Evolutionary conservation across 2,888 invertebrate genomes (phyloP).

Genomic region (Hypomecis atomaria): DNA sequence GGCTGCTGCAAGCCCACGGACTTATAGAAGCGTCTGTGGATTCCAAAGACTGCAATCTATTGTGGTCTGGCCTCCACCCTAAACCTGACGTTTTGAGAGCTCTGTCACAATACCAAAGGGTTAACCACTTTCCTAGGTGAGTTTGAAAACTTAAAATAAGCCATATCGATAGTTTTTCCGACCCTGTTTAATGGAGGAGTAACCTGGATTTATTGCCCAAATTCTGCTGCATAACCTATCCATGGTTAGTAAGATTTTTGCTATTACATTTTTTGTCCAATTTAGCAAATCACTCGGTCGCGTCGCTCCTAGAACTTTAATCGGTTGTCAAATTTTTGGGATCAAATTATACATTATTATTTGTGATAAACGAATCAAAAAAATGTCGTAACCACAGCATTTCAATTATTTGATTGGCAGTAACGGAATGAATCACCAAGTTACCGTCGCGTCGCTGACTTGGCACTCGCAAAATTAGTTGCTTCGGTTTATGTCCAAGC

Average conservation of each 20-base stretch:
- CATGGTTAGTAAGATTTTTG: background rate
- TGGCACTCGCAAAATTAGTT: no score
- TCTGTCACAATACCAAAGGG: slow-evolving; percentile 94
- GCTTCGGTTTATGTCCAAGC: no score
- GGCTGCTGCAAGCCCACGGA: slow-evolving; percentile 91
- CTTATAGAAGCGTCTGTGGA: slow-evolving; percentile 86
- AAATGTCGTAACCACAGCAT: no score
- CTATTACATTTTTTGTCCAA: no score
- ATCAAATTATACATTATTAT: no score
- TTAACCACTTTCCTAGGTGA: slow-evolving; percentile 97
- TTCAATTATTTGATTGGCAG: no score
- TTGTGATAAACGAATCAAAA: no score
- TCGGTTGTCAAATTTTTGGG: no score
- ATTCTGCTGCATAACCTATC: background rate
- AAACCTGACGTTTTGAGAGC: slow-evolving; percentile 94
- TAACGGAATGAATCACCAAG: no score
- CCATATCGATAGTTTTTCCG: background rate
- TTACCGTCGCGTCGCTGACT: no score
- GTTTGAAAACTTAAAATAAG: slow-evolving; percentile 12
- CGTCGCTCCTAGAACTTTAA: no score
- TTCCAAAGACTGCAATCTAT: slow-evolving; percentile 91
- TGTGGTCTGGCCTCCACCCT: slow-evolving; percentile 97
- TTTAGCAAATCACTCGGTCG: no score
- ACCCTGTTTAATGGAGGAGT: slow-evolving; percentile 1
- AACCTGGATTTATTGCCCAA: background rate